phyloP scores from a whole-genome alignment of 2,797 vertebrate species.

The Microctenopoma lineatum region DNA sequence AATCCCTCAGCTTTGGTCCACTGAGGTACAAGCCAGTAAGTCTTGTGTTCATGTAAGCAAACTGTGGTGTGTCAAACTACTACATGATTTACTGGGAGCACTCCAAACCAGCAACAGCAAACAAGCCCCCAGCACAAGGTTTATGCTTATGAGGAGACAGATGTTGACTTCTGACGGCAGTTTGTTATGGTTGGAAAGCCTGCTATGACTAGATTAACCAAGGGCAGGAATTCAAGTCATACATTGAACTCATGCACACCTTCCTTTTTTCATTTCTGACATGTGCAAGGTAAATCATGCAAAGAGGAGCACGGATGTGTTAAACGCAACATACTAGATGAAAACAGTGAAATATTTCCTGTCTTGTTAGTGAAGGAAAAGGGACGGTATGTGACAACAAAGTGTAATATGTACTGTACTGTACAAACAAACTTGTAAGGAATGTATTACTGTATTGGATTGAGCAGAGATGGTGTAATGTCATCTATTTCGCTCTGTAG shows the following conservation, averaged over 20 bases:
- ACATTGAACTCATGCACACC: not conserved
- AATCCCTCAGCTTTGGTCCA: slow-evolving; percentile 22
- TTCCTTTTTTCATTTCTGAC: slow-evolving; percentile 6
- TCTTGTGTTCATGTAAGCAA: not conserved
- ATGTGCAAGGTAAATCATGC: slow-evolving; percentile 9
- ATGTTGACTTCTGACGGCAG: slow-evolving; percentile 37
- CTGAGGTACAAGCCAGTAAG: not conserved
- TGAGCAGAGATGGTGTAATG: slow-evolving; percentile 6
- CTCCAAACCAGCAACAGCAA: slow-evolving; percentile 20
- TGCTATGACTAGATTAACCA: slow-evolving; percentile 2
- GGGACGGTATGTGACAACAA: not conserved
- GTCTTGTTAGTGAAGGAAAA: not conserved
- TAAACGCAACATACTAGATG: not conserved
- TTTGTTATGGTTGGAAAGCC: slow-evolving; percentile 16
- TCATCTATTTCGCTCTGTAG: slow-evolving; percentile 32
- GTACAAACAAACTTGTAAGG: slow-evolving; percentile 4
- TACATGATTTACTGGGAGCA: not conserved
- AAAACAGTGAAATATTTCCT: not conserved
- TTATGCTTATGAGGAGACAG: slow-evolving; percentile 17
- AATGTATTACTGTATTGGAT: slow-evolving; percentile 1
- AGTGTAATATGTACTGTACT: not conserved
- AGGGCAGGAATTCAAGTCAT: slow-evolving; percentile 18
- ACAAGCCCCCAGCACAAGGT: slow-evolving; percentile 10
- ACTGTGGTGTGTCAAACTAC: slow-evolving; percentile 1
- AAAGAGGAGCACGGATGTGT: not conserved